Base-by-base conservation (phyloP, 2,113 vertebrate genomes). In the Suncus etruscus region DNA sequence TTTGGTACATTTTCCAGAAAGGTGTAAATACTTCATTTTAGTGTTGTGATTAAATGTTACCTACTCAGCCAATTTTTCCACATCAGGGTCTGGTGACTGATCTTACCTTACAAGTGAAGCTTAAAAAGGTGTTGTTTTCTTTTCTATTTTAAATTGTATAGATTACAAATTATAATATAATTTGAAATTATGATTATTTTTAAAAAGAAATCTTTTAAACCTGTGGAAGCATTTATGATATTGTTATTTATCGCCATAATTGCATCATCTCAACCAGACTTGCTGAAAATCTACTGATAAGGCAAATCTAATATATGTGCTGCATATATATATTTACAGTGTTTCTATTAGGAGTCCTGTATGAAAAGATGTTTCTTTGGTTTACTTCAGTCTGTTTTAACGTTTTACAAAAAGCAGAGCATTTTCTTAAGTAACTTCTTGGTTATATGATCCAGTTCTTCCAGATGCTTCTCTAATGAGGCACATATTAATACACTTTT, bases 11-110 rank as follows among this genome's bases (percentile, higher is more conserved):
- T 61, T 95, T 92, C 82, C 96, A 89, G 89, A 96, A 97, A 72
- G 95, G 93, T 97, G 97, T 98, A 98, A 97, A 98, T 98, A 98
- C 75, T 97, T 96, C 90, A 51, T 97, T 97, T 96, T 83, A 95
- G 92, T 48, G 89, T 97, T 97, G 95, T 96, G 93, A 97, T 58
- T 93, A 96, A 96, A 74, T 94, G n/a, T 95, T 97, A 87, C 94
- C 94, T 39, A 97, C 89, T 94, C 65, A 79, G 86, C 90, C 14
- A 2, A 86, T 90, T 93, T 91, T 76, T 22, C 81, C 88, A 95
- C 68, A 72, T 91, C 54, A 96, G 70, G 85, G 90, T 94, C 91
- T 81, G 54, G 87, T 95, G 66, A 86, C 92, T 94, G 24, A 95
- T 94, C 96, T 95, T 87, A 84, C 5, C 89, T 91, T 93, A 31